These are phyloP conservation scores for Drosophila mulleri DNA, from an alignment of 2,888 invertebrate genomes.

Conservation along the genomic window DNA sequence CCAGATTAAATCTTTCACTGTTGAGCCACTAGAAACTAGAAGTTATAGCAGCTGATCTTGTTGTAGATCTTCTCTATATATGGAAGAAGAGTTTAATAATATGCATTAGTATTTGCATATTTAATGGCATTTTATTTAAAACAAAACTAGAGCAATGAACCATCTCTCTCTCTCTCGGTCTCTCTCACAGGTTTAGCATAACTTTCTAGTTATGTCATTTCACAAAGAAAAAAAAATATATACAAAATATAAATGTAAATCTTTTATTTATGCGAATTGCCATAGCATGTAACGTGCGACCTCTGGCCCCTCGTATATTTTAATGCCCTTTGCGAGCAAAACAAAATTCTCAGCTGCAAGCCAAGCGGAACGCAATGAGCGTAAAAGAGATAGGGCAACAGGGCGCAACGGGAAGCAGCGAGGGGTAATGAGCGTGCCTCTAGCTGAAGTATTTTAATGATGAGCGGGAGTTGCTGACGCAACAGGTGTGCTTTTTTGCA, in stretches of 20 bases:
- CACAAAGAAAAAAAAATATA: neutral
- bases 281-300: constrained; percentile 11
- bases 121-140: neutral
- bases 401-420: neutral
- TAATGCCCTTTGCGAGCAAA: constrained; percentile 26
- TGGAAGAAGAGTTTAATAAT: no score
- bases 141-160: constrained; percentile 31
- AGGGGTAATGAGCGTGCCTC: constrained; percentile 20
- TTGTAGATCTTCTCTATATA: neutral
- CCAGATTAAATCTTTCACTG: neutral
- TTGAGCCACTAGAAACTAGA: neutral
- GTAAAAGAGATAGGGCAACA: neutral
- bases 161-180: neutral
- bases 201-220: constrained; percentile 44
- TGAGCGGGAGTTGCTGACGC: constrained; percentile 11
- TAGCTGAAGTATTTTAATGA: constrained; percentile 1
- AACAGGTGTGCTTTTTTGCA: constrained; percentile 35
- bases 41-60: neutral
- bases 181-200: neutral
- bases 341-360: constrained; percentile 39
- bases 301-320: constrained; percentile 12
- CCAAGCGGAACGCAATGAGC: constrained; percentile 48
- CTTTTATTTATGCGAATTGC: constrained; percentile 27
- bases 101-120: neutral
- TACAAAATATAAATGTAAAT: constrained; percentile 4